Evolutionary conservation across 1,140 invertebrate species (phyloP), one percentile per base, ranked within the genome.

Genomic region (Caenorhabditis inopinata): DNA sequence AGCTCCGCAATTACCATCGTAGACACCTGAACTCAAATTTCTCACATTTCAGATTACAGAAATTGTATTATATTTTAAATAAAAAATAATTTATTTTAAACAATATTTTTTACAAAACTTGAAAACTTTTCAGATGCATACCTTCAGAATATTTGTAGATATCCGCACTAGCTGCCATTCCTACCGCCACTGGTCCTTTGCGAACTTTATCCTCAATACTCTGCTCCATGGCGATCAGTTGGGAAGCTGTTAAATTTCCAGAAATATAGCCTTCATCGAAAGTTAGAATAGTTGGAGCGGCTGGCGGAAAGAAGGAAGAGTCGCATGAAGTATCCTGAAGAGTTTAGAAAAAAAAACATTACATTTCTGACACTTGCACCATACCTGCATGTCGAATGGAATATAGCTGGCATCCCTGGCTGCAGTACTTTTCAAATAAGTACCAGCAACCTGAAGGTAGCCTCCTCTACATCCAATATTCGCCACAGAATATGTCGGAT

Each of bases 401-500:
- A 51, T 51, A 23, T 21, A 14, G 21, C 12, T 29, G 6, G 42
- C 51, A 53, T 48, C 21, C 32, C 27, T 78, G 5, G 49, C 38
- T 4, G 45, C 38, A 14, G 47, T 68, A 11, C 27, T 68, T n/a
- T 58, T 29, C 27, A 79, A 21, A 29, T 74, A 79, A 14, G 35
- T 58, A 18, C 38, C 42, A 12, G 78, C 78, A 23, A 79, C 46
- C 25, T 79, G 73, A 51, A 79, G 51, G 21, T 79, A 79, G 25
- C 78, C 78, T 12, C 78, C 78, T 29, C 38, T 38, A 38, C 78
- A 79, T 11, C 78, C 78, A 16, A 42, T 23, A 58, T 79, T 79
- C 7, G 62, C 78, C 32, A 79, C 25, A 14, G 35, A 32, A 62
- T 79, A 79, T 38, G 29, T 51, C n/a, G 18, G 11, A 35, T 74